Evolutionary conservation across 2,888 invertebrate species (phyloP).

Genomic region (Epirrhoe tristata): DNA sequence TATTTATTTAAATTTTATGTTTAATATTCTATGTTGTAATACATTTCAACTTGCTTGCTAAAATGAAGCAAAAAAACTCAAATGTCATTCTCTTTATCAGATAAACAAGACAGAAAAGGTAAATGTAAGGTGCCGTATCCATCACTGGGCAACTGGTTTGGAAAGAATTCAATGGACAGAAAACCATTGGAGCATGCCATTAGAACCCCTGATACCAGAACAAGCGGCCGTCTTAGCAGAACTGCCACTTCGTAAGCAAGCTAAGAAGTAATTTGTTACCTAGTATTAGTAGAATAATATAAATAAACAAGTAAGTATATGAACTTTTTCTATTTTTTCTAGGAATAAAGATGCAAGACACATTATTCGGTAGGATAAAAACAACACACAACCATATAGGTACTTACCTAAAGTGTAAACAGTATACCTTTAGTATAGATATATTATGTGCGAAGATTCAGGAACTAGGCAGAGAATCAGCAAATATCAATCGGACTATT

Average conservation of each 20-base stretch:
- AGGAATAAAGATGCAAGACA: no score
- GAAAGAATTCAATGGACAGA: conserved; percentile 83
- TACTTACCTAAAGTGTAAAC: no score
- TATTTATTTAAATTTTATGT: neutral
- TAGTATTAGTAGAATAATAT: neutral
- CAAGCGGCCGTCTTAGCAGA: conserved; percentile 71
- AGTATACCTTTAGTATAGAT: no score
- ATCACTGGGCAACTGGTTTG: conserved; percentile 90
- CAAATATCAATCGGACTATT: no score
- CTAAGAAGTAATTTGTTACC: neutral
- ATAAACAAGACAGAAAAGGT: conserved; percentile 90
- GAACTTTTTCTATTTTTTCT: neutral
- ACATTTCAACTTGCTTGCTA: no score
- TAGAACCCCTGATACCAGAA: conserved; percentile 85
- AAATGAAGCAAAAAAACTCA: neutral
- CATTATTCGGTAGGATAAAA: no score
- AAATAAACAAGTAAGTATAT: conserved; percentile 1
- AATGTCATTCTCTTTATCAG: conserved; percentile 66
- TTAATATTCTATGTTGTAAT: no score
- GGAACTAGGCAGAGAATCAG: no score
- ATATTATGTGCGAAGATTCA: no score
- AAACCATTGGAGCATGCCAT: conserved; percentile 84
- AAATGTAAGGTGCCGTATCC: conserved; percentile 90
- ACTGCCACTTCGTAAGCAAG: conserved; percentile 57
- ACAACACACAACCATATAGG: no score